Evolutionary conservation across 2,113 vertebrate genomes (phyloP), one percentile per base, ranked within the genome.

Genomic region (Oryzias javanicus): DNA sequence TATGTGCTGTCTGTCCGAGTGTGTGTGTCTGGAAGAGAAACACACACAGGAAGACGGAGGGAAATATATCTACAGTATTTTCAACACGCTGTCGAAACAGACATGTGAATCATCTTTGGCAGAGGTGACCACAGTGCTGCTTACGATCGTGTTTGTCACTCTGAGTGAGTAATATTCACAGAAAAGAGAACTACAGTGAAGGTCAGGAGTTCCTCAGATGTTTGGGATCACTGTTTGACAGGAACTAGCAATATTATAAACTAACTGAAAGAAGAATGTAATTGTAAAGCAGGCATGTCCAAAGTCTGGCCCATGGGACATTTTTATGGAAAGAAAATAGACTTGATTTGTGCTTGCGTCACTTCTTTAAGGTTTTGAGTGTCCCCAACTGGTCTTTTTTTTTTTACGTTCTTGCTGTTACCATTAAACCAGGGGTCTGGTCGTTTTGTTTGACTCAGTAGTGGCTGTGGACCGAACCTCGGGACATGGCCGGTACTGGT

Each of bases 1-100:
- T 92, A 92, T 89, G 91, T 89, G 79, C 91, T 71, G 77, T 68
- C 76, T 74, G 76, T 76, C 49, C 50, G 60, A 67, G 75, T 55
- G 72, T 59, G 55, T 66, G 61, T 58, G 52, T 57, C 48, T 66
- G 70, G 20, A n/a, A 16, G 14, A 56, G 68, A 69, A 42, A 62
- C 22, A 40, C 55, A 46, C 40, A 60, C 60, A 56, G 71, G 53
- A 60, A 42, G 79, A 59, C 57, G 45, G 78, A 58, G 61, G 52
- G 69, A 46, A 54, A 70, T 68, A 67, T 64, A 76, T 61, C 76
- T 62, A 61, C 54, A 70, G 45, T 57, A 49, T 64, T 80, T 52
- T 68, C 60, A 72, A 82, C 77, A 77, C 79, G 83, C 79, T 74
- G 69, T 64, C 79, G 66, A 83, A 73, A 60, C 79, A 77, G 47